These are phyloP conservation scores for Lordiphosa stackelbergi DNA, from an alignment of 1,140 invertebrate species.

Conservation along the genomic window DNA sequence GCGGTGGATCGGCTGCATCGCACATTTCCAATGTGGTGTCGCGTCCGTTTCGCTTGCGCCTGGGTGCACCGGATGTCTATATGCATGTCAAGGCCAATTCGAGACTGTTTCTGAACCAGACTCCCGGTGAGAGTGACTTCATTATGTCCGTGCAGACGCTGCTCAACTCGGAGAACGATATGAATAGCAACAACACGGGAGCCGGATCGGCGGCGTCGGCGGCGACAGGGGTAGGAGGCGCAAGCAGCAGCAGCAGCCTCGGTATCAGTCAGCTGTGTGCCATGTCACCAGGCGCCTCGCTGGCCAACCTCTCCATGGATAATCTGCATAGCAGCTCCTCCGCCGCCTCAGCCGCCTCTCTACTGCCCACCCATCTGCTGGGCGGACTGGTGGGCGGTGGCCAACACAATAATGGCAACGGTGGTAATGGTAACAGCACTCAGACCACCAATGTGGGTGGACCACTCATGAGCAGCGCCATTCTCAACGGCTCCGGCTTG, in stretches of 20 bases:
- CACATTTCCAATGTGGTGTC: slow-evolving; percentile 73
- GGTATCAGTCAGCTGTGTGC: slow-evolving; percentile 45
- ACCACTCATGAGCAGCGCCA: slow-evolving; percentile 82
- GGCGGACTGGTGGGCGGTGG: slow-evolving; percentile 73
- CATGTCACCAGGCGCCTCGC: slow-evolving; percentile 64
- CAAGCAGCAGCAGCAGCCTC: slow-evolving; percentile 10
- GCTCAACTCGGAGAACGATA: slow-evolving; percentile 80
- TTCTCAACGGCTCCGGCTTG: slow-evolving; percentile 81
- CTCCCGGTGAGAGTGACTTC: slow-evolving; percentile 86
- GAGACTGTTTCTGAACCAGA: slow-evolving; percentile 87
- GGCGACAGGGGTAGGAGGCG: not conserved
- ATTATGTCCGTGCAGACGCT: slow-evolving; percentile 95
- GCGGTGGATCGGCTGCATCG: slow-evolving; percentile 15
- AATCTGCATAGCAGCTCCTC: slow-evolving; percentile 45
- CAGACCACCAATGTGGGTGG: slow-evolving; percentile 79
- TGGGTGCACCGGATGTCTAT: slow-evolving; percentile 85
- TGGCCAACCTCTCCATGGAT: slow-evolving; percentile 69
- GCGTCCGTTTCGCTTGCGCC: slow-evolving; percentile 87
- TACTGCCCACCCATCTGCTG: slow-evolving; percentile 53
- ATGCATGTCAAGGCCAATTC: slow-evolving; percentile 92
- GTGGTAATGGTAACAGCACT: slow-evolving; percentile 33
- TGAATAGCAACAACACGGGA: slow-evolving; percentile 77
- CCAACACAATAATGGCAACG: slow-evolving; percentile 36
- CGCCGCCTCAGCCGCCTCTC: slow-evolving; percentile 31
- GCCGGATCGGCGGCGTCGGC: slow-evolving; percentile 5